Evolutionary conservation across 2,888 invertebrate genomes (phyloP).

Genomic region (Tinea semifulvella): DNA sequence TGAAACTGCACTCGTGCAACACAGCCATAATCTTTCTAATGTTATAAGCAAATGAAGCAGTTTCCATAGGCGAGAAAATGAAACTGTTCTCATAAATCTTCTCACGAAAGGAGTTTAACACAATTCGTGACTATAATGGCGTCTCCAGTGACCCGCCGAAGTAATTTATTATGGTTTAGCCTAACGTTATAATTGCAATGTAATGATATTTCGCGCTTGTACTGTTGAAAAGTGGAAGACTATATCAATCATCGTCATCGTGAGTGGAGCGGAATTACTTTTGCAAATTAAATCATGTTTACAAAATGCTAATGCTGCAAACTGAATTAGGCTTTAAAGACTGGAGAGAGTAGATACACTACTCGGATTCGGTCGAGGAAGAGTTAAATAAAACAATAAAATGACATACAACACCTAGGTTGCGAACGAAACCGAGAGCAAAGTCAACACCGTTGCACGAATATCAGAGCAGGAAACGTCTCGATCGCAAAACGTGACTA

Average conservation of each 20-base stretch:
- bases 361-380: constrained; percentile 3
- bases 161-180: constrained; percentile 37
- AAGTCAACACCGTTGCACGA: constrained; percentile 13
- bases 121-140: constrained; percentile 51
- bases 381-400: constrained; percentile 11
- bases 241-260: constrained; percentile 13
- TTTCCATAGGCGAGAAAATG: constrained; percentile 23
- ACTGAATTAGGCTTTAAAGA: constrained; percentile 3
- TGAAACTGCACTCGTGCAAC: background rate
- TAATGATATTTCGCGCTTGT: constrained; percentile 11
- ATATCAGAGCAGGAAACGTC: constrained; percentile 21
- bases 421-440: constrained; percentile 39
- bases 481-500: constrained; percentile 39
- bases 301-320: background rate
- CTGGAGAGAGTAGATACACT: constrained; percentile 2
- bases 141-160: constrained; percentile 22
- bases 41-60: constrained; percentile 6
- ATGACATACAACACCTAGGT: constrained; percentile 5
- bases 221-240: constrained; percentile 12
- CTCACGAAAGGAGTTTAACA: constrained; percentile 38
- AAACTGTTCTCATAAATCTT: constrained; percentile 39
- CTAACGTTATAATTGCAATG: constrained; percentile 23
- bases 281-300: constrained; percentile 7
- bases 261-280: background rate
- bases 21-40: constrained; percentile 1